A percentile compares a stretch with the other conserved stretches of the same genome.
phyloP scores from a whole-genome alignment of 2,888 invertebrate genomes.

The Candidula unifasciata region DNA sequence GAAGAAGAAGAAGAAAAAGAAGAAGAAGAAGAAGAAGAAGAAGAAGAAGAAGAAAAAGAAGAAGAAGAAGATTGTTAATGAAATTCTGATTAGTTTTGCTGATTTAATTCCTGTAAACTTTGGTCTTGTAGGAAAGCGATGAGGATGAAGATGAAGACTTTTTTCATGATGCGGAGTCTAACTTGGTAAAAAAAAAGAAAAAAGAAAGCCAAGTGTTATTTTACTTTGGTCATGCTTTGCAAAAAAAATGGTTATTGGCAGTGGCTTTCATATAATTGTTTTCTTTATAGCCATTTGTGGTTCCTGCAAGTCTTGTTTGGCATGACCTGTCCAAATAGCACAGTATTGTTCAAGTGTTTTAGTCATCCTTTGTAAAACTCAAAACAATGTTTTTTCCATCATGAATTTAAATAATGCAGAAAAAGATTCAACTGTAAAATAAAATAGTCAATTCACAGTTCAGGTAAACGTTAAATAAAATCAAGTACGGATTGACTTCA shows the following conservation, averaged over 20 bases:
- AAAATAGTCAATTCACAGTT: too few relatives aligned
- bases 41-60: neutral
- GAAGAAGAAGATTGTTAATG: neutral
- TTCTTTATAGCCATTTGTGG: neutral
- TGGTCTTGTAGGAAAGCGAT: constrained; percentile 26
- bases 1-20: too few relatives aligned
- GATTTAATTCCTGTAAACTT: constrained; percentile 17
- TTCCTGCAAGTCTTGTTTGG: constrained; percentile 1
- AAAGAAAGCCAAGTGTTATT: neutral
- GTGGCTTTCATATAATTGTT: constrained; percentile 17
- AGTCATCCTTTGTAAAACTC: neutral
- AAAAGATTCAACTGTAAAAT: too few relatives aligned
- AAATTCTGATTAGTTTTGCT: neutral
- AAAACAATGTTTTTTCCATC: too few relatives aligned
- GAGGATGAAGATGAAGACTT: constrained; percentile 49
- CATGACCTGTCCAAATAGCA: neutral
- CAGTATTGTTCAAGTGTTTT: neutral
- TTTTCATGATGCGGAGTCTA: constrained; percentile 51
- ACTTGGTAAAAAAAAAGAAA: constrained; percentile 32
- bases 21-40: too few relatives aligned
- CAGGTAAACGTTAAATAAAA: too few relatives aligned
- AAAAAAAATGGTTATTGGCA: neutral
- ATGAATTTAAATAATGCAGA: too few relatives aligned
- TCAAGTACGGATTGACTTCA: too few relatives aligned
- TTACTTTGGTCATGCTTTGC: constrained; percentile 28